Base-by-base conservation (phyloP, 2,888 invertebrate genomes). In the Pedicia rivosa region DNA sequence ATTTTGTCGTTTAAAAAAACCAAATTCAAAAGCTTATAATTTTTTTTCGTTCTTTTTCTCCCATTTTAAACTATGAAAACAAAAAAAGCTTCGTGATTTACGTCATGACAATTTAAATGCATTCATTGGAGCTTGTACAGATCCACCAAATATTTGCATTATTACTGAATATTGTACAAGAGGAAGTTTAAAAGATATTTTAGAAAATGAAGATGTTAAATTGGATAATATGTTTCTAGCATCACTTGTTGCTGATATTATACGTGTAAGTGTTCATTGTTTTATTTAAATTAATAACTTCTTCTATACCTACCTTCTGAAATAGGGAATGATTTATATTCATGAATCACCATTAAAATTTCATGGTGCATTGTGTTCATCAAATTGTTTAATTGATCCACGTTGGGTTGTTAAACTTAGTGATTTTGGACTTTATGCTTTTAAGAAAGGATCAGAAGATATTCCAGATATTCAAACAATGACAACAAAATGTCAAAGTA, bases 151-250 rank as follows among this genome's bases (percentile, higher is more conserved):
- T 53, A 82, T 90, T 50, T 88, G 86, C 60, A 79, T 90, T 46
- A 71, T 91, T 35, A 83, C 84, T 1, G 81, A 86, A 54, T 91
- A 90, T 57, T 90, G 90, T 58, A 78, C 82, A 10, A 69, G 90
- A 42, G 91, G 91, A 36, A 90, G 88, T 54, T 56, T 58, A 29
- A 64, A 86, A 81, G 86, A 97, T 59, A 87, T 95, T 49, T 65
- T 97, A 40, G 86, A 90, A 55, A 94, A 95, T 57, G 86, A 90
- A 53, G 91, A 95, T 57, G 80, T 95, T 45, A 91, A 91, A 63
- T 65, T 94, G 52, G 95, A 95, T 61, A 83, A 84, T 53, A 90
- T 95, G 83, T 95, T 95, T 59, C 79, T 90, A 46, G 91, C 94
- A 17, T 94, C 94, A 6, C 70, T 95, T 44, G 82, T 94, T 10